Evolutionary conservation across 1,140 invertebrate genomes (phyloP).

Genomic region (Anastatus disparis): DNA sequence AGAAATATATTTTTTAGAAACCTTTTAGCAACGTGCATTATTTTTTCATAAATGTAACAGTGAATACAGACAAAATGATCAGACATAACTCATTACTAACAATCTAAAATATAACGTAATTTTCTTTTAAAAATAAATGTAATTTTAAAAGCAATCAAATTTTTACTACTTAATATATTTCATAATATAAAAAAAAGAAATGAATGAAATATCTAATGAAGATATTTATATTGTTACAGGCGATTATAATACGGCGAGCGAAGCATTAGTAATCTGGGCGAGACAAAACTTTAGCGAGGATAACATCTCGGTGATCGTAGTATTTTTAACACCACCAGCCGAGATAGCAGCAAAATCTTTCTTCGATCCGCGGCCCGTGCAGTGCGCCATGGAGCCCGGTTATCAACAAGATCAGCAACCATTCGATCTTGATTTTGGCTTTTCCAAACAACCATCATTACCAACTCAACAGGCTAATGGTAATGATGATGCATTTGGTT

Average conservation of each 20-base stretch:
- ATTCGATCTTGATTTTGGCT: slow-evolving; percentile 23
- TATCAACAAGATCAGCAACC: slow-evolving; percentile 42
- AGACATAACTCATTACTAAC: too few species aligned
- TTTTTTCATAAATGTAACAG: too few species aligned
- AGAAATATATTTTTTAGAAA: too few species aligned
- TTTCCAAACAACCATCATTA: slow-evolving; percentile 15
- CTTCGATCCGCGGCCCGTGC: slow-evolving; percentile 31
- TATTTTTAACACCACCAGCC: slow-evolving; percentile 81
- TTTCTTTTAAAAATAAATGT: too few species aligned
- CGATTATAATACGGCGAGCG: slow-evolving; percentile 73
- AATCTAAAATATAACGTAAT: too few species aligned
- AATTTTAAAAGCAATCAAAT: too few species aligned
- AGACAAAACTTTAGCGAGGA: slow-evolving; percentile 81
- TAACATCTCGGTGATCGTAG: slow-evolving; percentile 89
- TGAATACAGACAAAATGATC: too few species aligned
- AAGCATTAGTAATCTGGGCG: slow-evolving; percentile 78
- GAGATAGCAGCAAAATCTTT: slow-evolving; percentile 70
- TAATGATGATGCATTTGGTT: slow-evolving; percentile 4
- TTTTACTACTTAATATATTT: too few species aligned
- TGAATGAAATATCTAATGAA: too few species aligned
- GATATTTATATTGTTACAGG: slow-evolving; percentile 66
- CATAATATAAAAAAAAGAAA: too few species aligned
- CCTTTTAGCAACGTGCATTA: too few species aligned
- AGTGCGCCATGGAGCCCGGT: slow-evolving; percentile 27
- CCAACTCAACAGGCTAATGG: slow-evolving; percentile 38